phyloP scores from a whole-genome alignment of 2,113 vertebrate species.

The Tragelaphus strepsiceros region DNA sequence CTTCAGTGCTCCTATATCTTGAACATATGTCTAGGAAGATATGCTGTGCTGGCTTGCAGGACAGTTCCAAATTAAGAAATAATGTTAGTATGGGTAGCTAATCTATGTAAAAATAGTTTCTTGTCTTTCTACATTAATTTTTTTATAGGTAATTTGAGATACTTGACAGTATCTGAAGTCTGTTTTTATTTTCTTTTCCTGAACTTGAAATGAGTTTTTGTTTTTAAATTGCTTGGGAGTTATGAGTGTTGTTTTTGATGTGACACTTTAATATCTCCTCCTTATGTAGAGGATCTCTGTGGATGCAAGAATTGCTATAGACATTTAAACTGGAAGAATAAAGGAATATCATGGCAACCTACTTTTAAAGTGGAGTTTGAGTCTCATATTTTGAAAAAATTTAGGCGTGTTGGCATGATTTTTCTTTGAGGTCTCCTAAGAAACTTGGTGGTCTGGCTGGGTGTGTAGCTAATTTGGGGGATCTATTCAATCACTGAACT shows the following conservation, averaged over 20 bases:
- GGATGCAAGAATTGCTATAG: neutral
- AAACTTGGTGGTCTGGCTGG: neutral
- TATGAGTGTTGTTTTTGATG: constrained; percentile 17
- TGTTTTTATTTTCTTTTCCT: constrained; percentile 36
- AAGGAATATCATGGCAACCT: neutral
- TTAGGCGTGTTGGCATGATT: neutral
- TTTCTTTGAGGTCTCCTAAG: neutral
- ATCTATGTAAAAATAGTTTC: neutral
- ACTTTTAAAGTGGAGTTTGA: neutral
- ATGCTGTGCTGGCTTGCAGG: neutral
- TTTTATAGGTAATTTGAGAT: neutral
- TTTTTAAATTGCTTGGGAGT: constrained; percentile 7
- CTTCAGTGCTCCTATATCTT: neutral
- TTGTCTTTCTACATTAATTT: neutral
- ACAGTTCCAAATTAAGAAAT: neutral
- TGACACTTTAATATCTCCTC: neutral
- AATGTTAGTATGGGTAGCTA: neutral
- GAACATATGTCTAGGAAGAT: neutral
- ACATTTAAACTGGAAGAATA: neutral
- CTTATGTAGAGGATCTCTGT: constrained; percentile 26
- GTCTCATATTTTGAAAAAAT: neutral
- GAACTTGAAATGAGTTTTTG: constrained; percentile 25
- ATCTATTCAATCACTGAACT: neutral
- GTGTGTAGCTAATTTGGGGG: neutral
- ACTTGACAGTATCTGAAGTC: neutral